Evolutionary conservation across 1,140 invertebrate genomes (phyloP), one percentile per base, ranked within the genome.

Genomic region (Macrocentrus cingulum): DNA sequence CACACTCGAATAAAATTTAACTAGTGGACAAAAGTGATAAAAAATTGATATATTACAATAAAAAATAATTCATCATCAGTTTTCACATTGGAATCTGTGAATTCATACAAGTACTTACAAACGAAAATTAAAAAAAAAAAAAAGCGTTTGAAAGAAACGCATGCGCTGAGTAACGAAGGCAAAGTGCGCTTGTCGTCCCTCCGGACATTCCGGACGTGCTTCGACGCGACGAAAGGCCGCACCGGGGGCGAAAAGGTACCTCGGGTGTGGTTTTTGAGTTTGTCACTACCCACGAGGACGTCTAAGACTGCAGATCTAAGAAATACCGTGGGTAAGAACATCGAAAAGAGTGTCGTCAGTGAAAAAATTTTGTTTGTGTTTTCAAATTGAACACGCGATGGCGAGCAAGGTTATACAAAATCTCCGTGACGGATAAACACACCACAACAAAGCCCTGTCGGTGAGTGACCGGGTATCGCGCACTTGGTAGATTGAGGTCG

Each of bases 231-330:
- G 25, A 34, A 53, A 42, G 56, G 37, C 51, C 48, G 29, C 9
- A 22, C 11, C 22, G 29, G 46, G 13, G 49, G 57, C 25, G 44
- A 54, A 39, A 50, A 25, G 37, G 22, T 34, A 54, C 58, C 56
- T 66, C 67, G 69, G 69, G 69, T 66, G 69, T 71, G 69, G 68
- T 70, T 67, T 71, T 66, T 61, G 53, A 70, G 52, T 44, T 52
- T 32, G 59, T 60, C 42, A 60, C 53, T 56, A 63, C 9, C 57
- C 42, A 39, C 44, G 22, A 46, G 22, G 50, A 42, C 41, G 32
- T 37, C 13, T 7, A 34, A 34, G 7, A 49, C n/a, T 16, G 25
- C 15, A 29, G 5, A 34, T n/a, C 8, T 15, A 49, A 15, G 9
- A 2, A 34, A 48, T 19, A 7, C 19, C 29, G n/a, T n/a, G 15